Evolutionary conservation across 2,888 invertebrate genomes (phyloP).

Genomic region (Catocala nupta): DNA sequence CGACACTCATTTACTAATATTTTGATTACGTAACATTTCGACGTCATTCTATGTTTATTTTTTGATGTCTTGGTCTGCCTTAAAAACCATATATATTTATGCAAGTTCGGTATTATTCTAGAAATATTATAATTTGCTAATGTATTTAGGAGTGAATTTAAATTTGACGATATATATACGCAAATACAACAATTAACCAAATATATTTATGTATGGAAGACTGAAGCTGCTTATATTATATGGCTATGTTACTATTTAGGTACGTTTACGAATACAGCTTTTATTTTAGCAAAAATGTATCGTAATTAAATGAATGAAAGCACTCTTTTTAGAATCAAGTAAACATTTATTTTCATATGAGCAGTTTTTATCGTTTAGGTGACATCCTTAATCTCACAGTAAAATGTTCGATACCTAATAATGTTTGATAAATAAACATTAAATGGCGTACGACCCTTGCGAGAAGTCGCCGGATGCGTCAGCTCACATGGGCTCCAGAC

Average conservation of each 20-base stretch:
- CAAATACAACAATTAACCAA: too few species aligned
- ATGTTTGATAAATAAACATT: conserved; percentile 70
- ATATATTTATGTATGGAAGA: background rate
- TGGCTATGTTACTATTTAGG: too few species aligned
- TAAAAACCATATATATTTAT: background rate
- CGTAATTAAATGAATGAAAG: background rate
- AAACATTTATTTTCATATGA: background rate
- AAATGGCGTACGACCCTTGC: conserved; percentile 63
- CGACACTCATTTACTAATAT: too few species aligned
- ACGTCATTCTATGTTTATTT: background rate
- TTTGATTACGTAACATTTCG: background rate
- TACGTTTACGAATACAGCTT: background rate
- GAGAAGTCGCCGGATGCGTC: conserved; percentile 77
- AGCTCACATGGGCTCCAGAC: conserved; percentile 84
- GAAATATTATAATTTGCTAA: too few species aligned
- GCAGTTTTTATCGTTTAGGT: background rate
- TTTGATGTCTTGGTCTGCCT: background rate
- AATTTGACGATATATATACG: too few species aligned
- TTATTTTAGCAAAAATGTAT: background rate
- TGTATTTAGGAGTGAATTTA: too few species aligned
- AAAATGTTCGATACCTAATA: conserved; percentile 50
- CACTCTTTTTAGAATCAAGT: background rate
- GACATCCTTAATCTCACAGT: conserved; percentile 56
- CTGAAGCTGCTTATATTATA: background rate
- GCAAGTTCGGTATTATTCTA: background rate